Evolutionary conservation across 2,113 vertebrate genomes (phyloP).

Genomic region (Datnioides undecimradiatus): DNA sequence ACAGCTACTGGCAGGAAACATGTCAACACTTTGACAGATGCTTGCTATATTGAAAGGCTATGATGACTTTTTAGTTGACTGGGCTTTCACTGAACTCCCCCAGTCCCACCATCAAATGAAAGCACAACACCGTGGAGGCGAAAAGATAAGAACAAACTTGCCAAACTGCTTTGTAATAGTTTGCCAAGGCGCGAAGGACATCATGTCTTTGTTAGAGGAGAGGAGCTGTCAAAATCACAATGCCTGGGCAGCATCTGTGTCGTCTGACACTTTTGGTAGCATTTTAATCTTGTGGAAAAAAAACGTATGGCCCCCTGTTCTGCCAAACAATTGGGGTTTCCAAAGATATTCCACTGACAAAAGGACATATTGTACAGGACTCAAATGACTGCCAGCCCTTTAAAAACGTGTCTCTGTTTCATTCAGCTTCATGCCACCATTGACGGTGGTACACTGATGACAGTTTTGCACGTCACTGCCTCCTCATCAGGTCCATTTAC

Average conservation of each 20-base stretch:
- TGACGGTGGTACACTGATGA: neutral
- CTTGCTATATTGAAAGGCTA: slow-evolving; percentile 69
- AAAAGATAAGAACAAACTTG: slow-evolving; percentile 70
- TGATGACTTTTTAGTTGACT: slow-evolving; percentile 80
- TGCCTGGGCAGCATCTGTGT: slow-evolving; percentile 12
- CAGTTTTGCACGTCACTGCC: neutral
- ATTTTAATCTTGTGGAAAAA: slow-evolving; percentile 16
- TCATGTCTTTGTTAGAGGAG: slow-evolving; percentile 67
- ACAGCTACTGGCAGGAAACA: slow-evolving; percentile 75
- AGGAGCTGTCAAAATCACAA: slow-evolving; percentile 72
- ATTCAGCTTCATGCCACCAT: neutral
- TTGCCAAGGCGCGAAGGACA: slow-evolving; percentile 62
- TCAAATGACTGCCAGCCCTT: slow-evolving; percentile 10
- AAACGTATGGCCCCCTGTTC: slow-evolving; percentile 20
- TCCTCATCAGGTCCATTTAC: slow-evolving; percentile 9
- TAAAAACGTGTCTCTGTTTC: neutral
- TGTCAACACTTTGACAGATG: slow-evolving; percentile 80
- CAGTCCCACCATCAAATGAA: slow-evolving; percentile 57
- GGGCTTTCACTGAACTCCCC: slow-evolving; percentile 63
- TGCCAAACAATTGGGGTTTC: slow-evolving; percentile 23
- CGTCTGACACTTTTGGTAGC: slow-evolving; percentile 10
- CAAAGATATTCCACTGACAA: slow-evolving; percentile 13
- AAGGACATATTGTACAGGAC: neutral
- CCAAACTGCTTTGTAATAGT: slow-evolving; percentile 68
- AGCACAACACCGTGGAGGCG: slow-evolving; percentile 54